phyloP scores from a whole-genome alignment of 2,113 vertebrate species.

The Dasyurus viverrinus region DNA sequence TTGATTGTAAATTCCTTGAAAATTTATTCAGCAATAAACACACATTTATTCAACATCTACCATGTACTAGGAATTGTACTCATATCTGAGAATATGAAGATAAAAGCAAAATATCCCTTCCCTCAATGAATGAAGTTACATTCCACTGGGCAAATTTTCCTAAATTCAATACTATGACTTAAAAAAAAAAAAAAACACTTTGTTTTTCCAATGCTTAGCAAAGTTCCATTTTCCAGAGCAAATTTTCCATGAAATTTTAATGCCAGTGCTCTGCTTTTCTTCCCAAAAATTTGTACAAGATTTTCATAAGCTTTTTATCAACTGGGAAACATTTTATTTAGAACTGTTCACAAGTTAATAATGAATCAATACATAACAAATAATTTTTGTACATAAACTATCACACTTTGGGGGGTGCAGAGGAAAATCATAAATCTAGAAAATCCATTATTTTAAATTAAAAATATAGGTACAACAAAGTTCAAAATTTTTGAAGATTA shows the following conservation, averaged over 20 bases:
- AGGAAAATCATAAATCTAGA: background rate
- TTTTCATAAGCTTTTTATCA: background rate
- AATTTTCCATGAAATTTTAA: background rate
- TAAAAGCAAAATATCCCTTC: background rate
- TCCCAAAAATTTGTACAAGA: background rate
- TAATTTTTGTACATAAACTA: background rate
- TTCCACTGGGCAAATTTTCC: background rate
- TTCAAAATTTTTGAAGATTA: background rate
- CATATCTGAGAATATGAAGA: background rate
- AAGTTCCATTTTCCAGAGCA: background rate
- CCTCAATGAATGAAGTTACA: background rate
- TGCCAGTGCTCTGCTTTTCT: background rate
- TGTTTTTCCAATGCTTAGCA: background rate
- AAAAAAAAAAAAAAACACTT: no score
- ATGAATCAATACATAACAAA: background rate
- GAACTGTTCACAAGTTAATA: background rate
- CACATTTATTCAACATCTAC: background rate
- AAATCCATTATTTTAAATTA: background rate
- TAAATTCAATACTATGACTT: background rate
- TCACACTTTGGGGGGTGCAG: background rate
- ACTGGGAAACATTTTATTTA: background rate
- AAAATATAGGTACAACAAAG: background rate
- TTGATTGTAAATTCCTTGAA: constrained; percentile 11
- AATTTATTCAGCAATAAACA: background rate
- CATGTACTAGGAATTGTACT: background rate